Base-by-base conservation (phyloP, 1,140 invertebrate species). In the Muscidifurax raptorellus region DNA sequence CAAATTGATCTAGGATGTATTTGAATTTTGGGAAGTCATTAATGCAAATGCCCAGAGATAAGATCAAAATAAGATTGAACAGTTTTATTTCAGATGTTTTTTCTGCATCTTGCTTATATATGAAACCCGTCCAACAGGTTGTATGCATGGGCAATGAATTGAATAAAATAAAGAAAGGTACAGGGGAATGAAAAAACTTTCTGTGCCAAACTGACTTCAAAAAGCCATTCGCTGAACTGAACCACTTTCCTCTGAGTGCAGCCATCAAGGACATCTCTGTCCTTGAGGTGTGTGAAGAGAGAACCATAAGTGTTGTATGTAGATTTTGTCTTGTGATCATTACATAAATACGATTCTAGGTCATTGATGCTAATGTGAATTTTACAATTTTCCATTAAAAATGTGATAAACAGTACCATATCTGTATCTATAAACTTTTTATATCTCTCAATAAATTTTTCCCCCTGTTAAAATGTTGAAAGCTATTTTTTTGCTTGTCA, bases 301-400 rank as follows among this genome's bases (percentile, higher is more conserved):
- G 81, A 78, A 85, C 76, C 30, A 80, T 83, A 80, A 77, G 59
- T 69, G 59, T 32, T 36, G 78, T 75, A 85, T 83, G 81, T 59
- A 84, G 74, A 87, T 88, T 71, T 74, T 82, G 77, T 86, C 69
- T 88, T 76, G 81, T 36, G 69, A 69, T 64, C 28, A 86, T 87
- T 88, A 87, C 78, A 82, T 85, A 86, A 87, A 85, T 69, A 32
- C 36, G 27, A 83, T 87, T 88, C 69, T 84, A 85, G 86, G 85
- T 85, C 84, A 82, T 78, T n/a, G 59, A 85, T 69, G 74, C 40
- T 86, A 86, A 87, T 86, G 64, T 74, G 27, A 85, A 80, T 86
- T 85, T 82, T 66, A 84, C 79, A 79, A 79, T 85, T 85, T 84
- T 84, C 47, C 72, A 64, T 66, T 25, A 76, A 59, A 76, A 32